phyloP scores from a whole-genome alignment of 2,797 vertebrate genomes.

The Sebastes miniatus region DNA sequence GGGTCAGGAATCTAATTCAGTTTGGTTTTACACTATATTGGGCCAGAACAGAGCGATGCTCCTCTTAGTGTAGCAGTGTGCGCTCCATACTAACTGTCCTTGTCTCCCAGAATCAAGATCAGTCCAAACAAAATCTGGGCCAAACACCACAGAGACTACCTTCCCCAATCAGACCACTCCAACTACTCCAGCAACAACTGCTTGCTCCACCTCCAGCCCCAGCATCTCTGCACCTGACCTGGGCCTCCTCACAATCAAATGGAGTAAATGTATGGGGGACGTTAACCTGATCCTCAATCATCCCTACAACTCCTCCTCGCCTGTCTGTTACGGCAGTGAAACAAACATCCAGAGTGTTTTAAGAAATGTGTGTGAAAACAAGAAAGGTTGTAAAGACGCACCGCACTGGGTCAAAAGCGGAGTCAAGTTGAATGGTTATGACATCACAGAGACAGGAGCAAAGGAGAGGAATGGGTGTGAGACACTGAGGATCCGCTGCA shows the following conservation, averaged over 20 bases:
- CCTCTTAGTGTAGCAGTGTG: not conserved
- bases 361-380: slow-evolving; percentile 18
- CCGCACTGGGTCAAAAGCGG: rapidly evolving
- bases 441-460: not conserved
- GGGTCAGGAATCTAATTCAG: not conserved
- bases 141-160: rapidly evolving
- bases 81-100: not conserved
- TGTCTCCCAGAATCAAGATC: not conserved
- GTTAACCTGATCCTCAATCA: not conserved
- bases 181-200: rapidly evolving
- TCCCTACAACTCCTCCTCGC: rapidly evolving
- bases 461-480: rapidly evolving
- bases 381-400: slow-evolving; percentile 20
- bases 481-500: not conserved
- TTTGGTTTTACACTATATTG: not conserved
- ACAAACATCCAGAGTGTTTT: rapidly evolving
- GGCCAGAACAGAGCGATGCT: not conserved
- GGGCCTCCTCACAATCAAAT: not conserved
- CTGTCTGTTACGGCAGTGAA: not conserved
- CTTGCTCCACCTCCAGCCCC: rapidly evolving
- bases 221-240: rapidly evolving
- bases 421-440: rapidly evolving
- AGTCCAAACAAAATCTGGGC: rapidly evolving
- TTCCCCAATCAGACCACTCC: rapidly evolving
- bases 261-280: slow-evolving; percentile 4